A percentile compares a stretch with the other conserved stretches of the same genome.
phyloP scores from a whole-genome alignment of 2,888 invertebrate species.

The Acleris emargana region DNA sequence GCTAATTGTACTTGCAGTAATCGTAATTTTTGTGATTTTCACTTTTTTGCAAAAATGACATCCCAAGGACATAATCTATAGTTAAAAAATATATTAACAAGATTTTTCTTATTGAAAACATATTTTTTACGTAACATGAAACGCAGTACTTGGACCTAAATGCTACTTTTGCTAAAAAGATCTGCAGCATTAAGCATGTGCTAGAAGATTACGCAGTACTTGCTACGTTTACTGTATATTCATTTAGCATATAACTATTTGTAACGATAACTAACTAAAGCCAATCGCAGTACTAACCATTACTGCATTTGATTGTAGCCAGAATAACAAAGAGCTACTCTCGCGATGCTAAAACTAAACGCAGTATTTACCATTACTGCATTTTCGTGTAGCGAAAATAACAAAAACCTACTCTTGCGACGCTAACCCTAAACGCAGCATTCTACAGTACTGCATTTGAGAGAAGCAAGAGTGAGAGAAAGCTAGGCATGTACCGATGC shows the following conservation, averaged over 20 bases:
- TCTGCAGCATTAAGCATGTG: no score
- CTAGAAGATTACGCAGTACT: slow-evolving; percentile 2
- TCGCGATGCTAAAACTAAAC: no score
- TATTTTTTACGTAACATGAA: background rate
- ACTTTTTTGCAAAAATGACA: slow-evolving; percentile 5
- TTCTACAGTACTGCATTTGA: no score
- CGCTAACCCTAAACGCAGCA: background rate
- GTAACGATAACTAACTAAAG: background rate
- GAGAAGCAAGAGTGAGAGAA: no score
- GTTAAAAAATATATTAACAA: background rate
- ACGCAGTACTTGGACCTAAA: background rate
- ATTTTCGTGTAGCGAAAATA: slow-evolving; percentile 4
- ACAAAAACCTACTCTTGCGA: slow-evolving; percentile 12
- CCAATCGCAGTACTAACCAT: slow-evolving; percentile 2
- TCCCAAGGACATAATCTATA: slow-evolving; percentile 3
- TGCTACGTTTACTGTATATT: background rate
- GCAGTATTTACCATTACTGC: background rate
- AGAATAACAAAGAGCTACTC: no score
- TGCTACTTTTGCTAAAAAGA: background rate
- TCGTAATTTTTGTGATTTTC: slow-evolving; percentile 5
- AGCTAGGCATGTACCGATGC: no score
- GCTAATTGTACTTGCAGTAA: no score
- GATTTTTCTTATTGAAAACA: background rate
- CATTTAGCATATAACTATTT: background rate
- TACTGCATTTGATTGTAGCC: no score